Conservation (phyloP, 2,797 vertebrate species). For the Microctenopoma stevenorrisi region DNA sequence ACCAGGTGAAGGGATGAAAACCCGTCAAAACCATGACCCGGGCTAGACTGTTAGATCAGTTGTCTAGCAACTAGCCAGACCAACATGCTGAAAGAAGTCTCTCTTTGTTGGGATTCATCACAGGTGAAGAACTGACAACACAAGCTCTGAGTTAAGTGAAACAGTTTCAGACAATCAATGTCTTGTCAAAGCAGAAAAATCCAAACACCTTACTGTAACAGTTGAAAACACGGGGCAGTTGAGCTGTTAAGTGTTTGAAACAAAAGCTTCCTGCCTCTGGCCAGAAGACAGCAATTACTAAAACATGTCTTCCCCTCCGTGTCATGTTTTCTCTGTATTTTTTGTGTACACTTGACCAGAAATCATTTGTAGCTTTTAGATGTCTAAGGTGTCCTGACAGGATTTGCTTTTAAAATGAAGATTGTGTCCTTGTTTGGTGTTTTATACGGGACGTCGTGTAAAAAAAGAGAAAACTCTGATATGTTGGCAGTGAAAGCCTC, state of each 20-base stretch:
- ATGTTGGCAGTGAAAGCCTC: slow-evolving; percentile 26
- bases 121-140: not conserved
- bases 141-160: not conserved
- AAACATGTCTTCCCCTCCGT: not conserved
- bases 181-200: slow-evolving; percentile 10
- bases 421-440: slow-evolving; percentile 16
- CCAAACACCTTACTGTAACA: not conserved
- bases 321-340: slow-evolving; percentile 3
- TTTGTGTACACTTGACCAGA: slow-evolving; percentile 9
- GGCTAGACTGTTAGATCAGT: not conserved
- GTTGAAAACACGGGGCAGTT: slow-evolving; percentile 15
- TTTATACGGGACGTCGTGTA: slow-evolving; percentile 16
- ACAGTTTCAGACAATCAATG: too few species aligned
- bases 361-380: slow-evolving; percentile 20
- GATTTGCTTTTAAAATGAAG: slow-evolving; percentile 23
- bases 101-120: not conserved
- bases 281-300: slow-evolving; percentile 16
- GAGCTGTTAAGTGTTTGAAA: slow-evolving; percentile 31
- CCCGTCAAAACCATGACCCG: not conserved
- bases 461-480: slow-evolving; percentile 17
- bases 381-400: slow-evolving; percentile 20
- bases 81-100: not conserved
- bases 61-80: not conserved
- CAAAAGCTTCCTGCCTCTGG: slow-evolving; percentile 13
- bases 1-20: not conserved